A percentile compares a stretch with the other conserved stretches of the same genome.
These are phyloP conservation scores for Micromesistius poutassou DNA, from an alignment of 2,797 vertebrate genomes.

Conservation along the genomic window DNA sequence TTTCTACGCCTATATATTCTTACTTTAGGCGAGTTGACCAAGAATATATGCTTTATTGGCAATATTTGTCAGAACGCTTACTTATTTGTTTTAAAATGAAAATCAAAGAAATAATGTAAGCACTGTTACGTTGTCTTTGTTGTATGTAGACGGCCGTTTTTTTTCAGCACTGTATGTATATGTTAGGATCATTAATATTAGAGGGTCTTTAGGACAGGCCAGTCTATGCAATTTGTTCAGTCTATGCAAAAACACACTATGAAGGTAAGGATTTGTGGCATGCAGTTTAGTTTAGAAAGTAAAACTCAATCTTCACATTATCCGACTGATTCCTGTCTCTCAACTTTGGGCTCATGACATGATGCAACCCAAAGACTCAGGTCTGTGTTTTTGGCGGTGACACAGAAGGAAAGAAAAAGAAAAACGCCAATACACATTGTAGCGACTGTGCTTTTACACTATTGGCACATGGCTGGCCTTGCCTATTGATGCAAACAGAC, in stretches of 20 bases:
- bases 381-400: not conserved
- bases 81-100: constrained; percentile 73
- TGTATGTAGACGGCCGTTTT: constrained; percentile 76
- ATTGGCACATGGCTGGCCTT: not conserved
- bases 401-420: not conserved
- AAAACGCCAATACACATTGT: not conserved
- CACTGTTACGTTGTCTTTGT: constrained; percentile 73
- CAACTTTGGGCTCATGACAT: constrained; percentile 12
- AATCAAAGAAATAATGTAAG: constrained; percentile 75
- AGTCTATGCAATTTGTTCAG: constrained; percentile 50
- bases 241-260: constrained; percentile 62
- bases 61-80: constrained; percentile 94
- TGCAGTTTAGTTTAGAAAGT: constrained; percentile 55
- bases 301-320: constrained; percentile 48
- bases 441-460: not conserved
- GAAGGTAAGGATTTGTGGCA: constrained; percentile 69
- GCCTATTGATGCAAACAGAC: constrained; percentile 6
- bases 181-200: constrained; percentile 68
- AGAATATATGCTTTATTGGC: constrained; percentile 89
- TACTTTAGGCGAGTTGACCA: constrained; percentile 76
- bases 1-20: constrained; percentile 78
- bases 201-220: constrained; percentile 59
- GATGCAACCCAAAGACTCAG: not conserved
- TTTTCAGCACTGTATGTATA: constrained; percentile 92
- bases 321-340: constrained; percentile 38